Conservation (phyloP, 2,113 vertebrate species). For the Reinhardtius hippoglossoides region DNA sequence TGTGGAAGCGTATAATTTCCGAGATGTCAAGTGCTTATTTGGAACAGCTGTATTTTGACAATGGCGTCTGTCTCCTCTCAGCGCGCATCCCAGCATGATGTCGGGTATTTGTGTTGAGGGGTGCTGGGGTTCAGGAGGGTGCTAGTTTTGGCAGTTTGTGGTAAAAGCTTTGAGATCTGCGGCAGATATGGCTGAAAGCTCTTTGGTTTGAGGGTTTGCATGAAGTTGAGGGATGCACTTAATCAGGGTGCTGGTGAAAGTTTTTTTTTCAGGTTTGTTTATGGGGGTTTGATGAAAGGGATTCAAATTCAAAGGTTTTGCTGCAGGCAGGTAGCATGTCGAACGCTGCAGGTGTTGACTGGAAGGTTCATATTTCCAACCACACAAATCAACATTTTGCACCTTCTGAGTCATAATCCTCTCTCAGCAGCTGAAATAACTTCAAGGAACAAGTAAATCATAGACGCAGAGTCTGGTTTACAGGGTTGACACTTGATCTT, state of each 20-base stretch:
- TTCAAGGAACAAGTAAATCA: constrained; percentile 5
- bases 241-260: constrained; percentile 25
- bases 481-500: constrained; percentile 15
- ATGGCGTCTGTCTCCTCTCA: constrained; percentile 74
- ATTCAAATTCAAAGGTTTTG: constrained; percentile 11
- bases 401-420: neutral
- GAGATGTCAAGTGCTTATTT: constrained; percentile 80
- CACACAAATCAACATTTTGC: constrained; percentile 1
- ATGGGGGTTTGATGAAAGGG: constrained; percentile 7
- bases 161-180: constrained; percentile 52
- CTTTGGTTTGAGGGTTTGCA: constrained; percentile 37
- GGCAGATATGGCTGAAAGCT: constrained; percentile 47
- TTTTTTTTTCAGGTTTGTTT: constrained; percentile 26
- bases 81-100: constrained; percentile 57
- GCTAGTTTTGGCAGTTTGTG: constrained; percentile 71
- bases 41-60: constrained; percentile 76
- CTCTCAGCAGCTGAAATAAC: constrained; percentile 38
- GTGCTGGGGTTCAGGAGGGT: constrained; percentile 59
- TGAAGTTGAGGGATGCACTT: constrained; percentile 35
- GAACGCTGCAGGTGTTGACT: constrained; percentile 41
- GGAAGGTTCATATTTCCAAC: constrained; percentile 29
- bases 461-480: neutral
- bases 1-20: constrained; percentile 81
- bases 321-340: no score
- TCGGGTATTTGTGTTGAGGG: constrained; percentile 53